These are phyloP conservation scores for Sturmia bella DNA, from an alignment of 2,888 invertebrate species.

Conservation along the genomic window DNA sequence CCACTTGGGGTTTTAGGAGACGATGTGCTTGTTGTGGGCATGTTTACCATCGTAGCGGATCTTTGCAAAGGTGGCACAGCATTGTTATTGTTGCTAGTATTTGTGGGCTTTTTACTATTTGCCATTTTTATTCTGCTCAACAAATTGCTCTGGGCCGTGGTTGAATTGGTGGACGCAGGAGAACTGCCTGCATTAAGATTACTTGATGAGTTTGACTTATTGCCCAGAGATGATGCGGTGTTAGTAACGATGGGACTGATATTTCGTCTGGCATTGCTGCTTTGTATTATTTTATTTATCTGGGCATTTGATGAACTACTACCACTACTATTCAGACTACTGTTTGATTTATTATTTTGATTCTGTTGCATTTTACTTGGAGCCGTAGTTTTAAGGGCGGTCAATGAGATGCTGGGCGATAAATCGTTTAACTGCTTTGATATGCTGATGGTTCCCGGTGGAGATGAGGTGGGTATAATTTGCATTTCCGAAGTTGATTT, in stretches of 20 bases:
- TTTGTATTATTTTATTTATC: conserved; percentile 64
- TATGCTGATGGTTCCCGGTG: conserved; percentile 76
- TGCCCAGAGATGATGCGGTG: background rate
- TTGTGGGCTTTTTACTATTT: conserved; percentile 47
- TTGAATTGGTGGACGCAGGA: conserved; percentile 5
- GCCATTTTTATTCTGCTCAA: conserved; percentile 54
- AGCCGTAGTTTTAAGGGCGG: conserved; percentile 72
- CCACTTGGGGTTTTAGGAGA: conserved; percentile 54
- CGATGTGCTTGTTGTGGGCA: conserved; percentile 35
- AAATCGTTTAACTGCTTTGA: conserved; percentile 77
- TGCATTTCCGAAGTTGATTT: conserved; percentile 75
- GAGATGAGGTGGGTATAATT: conserved; percentile 77
- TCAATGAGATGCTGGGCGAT: conserved; percentile 77
- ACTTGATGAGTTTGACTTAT: conserved; percentile 6
- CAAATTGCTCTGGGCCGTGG: conserved; percentile 54
- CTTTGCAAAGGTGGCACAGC: conserved; percentile 58
- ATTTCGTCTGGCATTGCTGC: conserved; percentile 46
- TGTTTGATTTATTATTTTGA: conserved; percentile 47
- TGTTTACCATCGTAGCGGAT: conserved; percentile 24
- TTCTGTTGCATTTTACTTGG: conserved; percentile 50
- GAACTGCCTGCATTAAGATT: conserved; percentile 29
- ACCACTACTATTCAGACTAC: background rate
- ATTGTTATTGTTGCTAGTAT: conserved; percentile 20
- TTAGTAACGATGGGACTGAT: conserved; percentile 43
- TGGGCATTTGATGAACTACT: conserved; percentile 47